Evolutionary conservation across 1,140 invertebrate genomes (phyloP), one percentile per base, ranked within the genome.

Genomic region (Tenebrio molitor): DNA sequence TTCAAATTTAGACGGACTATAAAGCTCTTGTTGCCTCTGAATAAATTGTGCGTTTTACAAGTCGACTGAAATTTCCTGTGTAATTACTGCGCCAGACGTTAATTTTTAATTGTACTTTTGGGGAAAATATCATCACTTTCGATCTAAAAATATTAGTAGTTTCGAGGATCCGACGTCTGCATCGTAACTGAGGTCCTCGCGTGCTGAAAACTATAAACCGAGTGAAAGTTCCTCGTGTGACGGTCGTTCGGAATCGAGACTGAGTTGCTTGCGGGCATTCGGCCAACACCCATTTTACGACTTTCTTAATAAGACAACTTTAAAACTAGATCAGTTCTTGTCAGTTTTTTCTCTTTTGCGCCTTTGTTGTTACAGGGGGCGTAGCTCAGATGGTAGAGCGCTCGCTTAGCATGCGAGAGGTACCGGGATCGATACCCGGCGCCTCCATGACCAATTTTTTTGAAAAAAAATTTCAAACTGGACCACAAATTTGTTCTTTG

Each of bases 371-470:
- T 29, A 58, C 7, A 17, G 76, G 76, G 76, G 76, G 76, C 76
- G 76, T 77, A 77, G 76, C 76, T 77, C 76, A 77, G 76, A 77
- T 77, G 76, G 76, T 77, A 77, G 76, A 77, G 76, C 76, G 76
- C 76, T 77, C 76, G 76, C 76, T 77, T 77, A 77, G 76, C 76
- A 77, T 77, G 76, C 76, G 76, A 77, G 76, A 77, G 74, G 76
- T 77, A 77, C 76, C 76, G 76, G 76, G 76, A 77, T 77, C 76
- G 76, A 77, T 77, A 44, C 76, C 76, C 76, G 76, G 76, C 76
- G 74, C 76, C 76, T 77, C 76, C 76, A 76, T 6, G 29, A 33
- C 10, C 25, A 29, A 29, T 5, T 39, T 39, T 39, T 39, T 39
- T 39, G 3, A 39, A 39, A n/a, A n/a, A 8, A 2, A 17, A 5